Evolutionary conservation across 2,113 vertebrate genomes (phyloP), one percentile per base, ranked within the genome.

Genomic region (Arenaria interpres): DNA sequence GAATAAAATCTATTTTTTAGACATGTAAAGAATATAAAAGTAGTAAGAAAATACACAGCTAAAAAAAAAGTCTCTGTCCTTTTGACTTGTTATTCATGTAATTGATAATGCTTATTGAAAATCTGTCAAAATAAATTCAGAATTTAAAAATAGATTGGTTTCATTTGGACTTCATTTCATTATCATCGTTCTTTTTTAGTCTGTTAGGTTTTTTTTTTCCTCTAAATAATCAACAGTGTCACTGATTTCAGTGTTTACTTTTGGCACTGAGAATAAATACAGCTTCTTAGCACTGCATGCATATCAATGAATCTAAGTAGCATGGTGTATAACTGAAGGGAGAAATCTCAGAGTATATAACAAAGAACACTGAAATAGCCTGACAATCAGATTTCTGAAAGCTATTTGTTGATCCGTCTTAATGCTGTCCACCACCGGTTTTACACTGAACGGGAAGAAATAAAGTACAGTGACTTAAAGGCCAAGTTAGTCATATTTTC

Each of bases 401-500:
- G 60, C 27, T 45, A 2, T 87, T 89, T 84, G 39, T 89, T 95
- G 73, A 86, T 84, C 69, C 59, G 93, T 96, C 35, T 24, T 82
- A n/a, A 28, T 59, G 69, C 25, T 68, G 14, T 62, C 50, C 78
- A 54, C 24, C 15, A 54, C 62, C 7, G 7, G 73, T 60, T 91
- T 77, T 64, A 75, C 33, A 37, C 9, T 4, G 10, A 78, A 57
- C 10, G 39, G 48, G 51, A 80, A 84, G 41, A 95, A 62, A 7
- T 85, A 41, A 59, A 78, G 21, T 59, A 33, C 32, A 71, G 23
- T 86, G 51, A 66, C 80, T 79, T 72, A 39, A 95, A 67, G 56
- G 73, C 90, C 35, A 23, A 63, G 27, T 92, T 85, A 96, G 64
- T 97, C 74, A 30, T 93, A 73, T 81, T 80, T 96, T 90, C 73